Base-by-base conservation (phyloP, 2,888 invertebrate genomes). In the Agrotis ipsilon region DNA sequence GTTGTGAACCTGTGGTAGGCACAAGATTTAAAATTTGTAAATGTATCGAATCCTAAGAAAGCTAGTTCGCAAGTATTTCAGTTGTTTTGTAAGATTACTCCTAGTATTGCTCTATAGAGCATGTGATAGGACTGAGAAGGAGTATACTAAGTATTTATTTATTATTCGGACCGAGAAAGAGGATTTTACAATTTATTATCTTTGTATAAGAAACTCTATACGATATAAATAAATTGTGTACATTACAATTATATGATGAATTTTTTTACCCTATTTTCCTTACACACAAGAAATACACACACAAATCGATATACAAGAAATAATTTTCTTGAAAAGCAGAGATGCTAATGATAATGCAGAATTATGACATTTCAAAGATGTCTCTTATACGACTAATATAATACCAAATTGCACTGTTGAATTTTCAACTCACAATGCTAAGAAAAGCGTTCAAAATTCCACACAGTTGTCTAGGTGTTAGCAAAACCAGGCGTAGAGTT, bases 201-300 rank as follows among this genome's bases (percentile, higher is more conserved):
- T 96, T 96, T 96, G 96, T 96, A 96, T 95, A 94, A 95, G 93
- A 94, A 92, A 94, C 89, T 88, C 92, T 93, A 94, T 95, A 94
- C 94, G 96, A 95, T 96, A 95, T 92, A 79, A 96, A 96, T 96
- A 96, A 96, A 96, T 96, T 96, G 96, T 96, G 96, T 96, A 96
- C 94, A 94, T 95, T 93, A 94, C 91, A 94, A 93, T 90, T 92
- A 92, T 78, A 82, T 86, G 19, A 84, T 84, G 91, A 74, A 91
- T 95, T 95, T 96, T 86, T 94, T 94, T 94, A 89, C 78, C 73
- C 46, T 52, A 19, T 18, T 46, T 43, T 46, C 60, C 65, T 54
- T 13, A 69, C 66, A 67, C 46, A 48, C 39, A 48, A 14, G 19
- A 3, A 54, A 39, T 39, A 39, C 9, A 59, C 13, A 27, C 24